Conservation (phyloP, 2,113 vertebrate species). For the Megaptera novaeangliae region DNA sequence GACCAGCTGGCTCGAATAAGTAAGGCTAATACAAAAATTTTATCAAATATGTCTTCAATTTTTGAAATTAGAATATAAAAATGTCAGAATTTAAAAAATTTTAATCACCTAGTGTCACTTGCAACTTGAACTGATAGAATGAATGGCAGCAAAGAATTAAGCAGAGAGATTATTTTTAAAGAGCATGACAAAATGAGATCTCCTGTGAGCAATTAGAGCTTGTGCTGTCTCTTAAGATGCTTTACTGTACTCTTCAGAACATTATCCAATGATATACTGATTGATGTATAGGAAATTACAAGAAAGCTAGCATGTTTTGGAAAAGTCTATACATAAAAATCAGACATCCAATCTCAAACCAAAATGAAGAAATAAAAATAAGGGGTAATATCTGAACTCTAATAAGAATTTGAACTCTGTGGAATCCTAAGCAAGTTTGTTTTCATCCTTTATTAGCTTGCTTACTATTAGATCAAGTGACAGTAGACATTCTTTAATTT, state of each 20-base stretch:
- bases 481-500: background rate
- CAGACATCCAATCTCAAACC: background rate
- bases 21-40: background rate
- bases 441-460: background rate
- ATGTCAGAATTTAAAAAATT: background rate
- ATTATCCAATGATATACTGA: background rate
- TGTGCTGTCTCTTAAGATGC: background rate
- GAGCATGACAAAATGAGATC: background rate
- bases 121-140: background rate
- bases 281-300: background rate
- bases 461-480: background rate
- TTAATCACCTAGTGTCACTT: background rate
- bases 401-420: background rate
- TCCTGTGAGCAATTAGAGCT: background rate
- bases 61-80: slow-evolving; percentile 38
- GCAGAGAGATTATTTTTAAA: slow-evolving; percentile 17
- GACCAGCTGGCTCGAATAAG: slow-evolving; percentile 30
- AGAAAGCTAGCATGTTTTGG: background rate
- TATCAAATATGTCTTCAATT: background rate
- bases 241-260: background rate
- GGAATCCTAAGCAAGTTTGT: background rate
- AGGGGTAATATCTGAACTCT: background rate
- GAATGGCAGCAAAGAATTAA: background rate
- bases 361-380: background rate
- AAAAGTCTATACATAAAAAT: background rate